Evolutionary conservation across 1,140 invertebrate genomes (phyloP), one percentile per base, ranked within the genome.

Genomic region (Aphelinus certus): DNA sequence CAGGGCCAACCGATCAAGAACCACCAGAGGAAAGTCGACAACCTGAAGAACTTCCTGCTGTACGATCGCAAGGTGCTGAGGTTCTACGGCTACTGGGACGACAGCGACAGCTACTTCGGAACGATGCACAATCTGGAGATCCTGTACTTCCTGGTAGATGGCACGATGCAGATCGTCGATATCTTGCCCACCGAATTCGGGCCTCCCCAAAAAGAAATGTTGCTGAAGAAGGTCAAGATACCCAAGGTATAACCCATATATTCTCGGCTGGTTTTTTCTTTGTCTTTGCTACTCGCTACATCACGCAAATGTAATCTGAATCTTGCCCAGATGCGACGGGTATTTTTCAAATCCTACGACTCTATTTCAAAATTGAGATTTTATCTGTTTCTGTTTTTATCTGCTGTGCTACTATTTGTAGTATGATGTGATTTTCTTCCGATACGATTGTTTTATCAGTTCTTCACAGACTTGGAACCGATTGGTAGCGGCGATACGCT

Each of bases 81-180:
- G 79, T 98, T 98, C 84, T 93, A 92, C 79, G 95, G 93, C 46
- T 95, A 95, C 78, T 98, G 96, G 96, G 95, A 98, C 83, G 96
- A 98, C 82, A 89, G 92, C 6, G 89, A 92, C 2, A 91, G 89
- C 49, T 90, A 93, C 80, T 91, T 92, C 83, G 93, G 96, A 51
- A 88, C 91, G 51, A 81, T 95, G n/a, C 92, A 95, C 78, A 87
- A 94, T 79, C 85, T 95, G 3, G 92, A 94, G 79, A 87, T 96
- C 3, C 90, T 92, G 84, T 98, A 95, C 84, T 97, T 94, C 85
- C 87, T 98, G 9, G 91, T 93, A 0, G 95, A 98, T 84, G 94
- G 96, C 81, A 97, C 95, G 0, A 92, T 98, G 26, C 95, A 98
- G 83, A 92, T 98, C 3, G 92, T 94, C 77, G 96, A 95, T 88